Evolutionary conservation across 2,797 vertebrate genomes (phyloP).

Genomic region (Craterocephalus amniculus): DNA sequence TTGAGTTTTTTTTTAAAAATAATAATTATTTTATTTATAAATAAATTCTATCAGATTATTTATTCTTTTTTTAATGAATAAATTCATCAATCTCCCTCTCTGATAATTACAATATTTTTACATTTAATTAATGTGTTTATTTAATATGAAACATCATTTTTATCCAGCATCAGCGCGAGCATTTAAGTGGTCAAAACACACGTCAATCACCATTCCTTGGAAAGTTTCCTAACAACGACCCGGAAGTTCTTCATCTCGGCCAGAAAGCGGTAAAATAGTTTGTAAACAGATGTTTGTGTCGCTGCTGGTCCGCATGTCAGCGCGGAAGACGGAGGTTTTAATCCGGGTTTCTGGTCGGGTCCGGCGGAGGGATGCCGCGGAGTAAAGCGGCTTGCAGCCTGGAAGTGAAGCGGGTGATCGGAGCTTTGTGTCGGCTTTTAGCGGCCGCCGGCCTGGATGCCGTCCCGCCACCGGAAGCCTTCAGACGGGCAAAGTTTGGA

Average conservation of each 20-base stretch:
- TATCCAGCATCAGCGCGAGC: too few relatives aligned
- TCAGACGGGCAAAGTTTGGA: constrained; percentile 82
- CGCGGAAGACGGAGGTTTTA: neutral
- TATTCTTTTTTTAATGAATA: too few relatives aligned
- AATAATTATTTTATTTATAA: too few relatives aligned
- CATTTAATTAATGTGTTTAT: too few relatives aligned
- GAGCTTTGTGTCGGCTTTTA: constrained; percentile 71
- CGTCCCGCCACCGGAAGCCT: constrained; percentile 77
- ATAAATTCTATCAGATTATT: too few relatives aligned
- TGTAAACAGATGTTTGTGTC: neutral
- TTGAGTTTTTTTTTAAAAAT: too few relatives aligned
- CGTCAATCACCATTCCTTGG: constrained; percentile 9
- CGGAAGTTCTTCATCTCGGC: constrained; percentile 41
- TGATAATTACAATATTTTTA: too few relatives aligned
- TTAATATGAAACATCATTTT: too few relatives aligned
- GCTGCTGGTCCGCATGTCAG: neutral
- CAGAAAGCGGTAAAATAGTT: neutral
- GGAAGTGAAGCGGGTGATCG: constrained; percentile 79
- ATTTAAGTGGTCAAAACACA: constrained; percentile 26
- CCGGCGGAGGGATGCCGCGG: constrained; percentile 45
- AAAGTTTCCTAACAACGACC: constrained; percentile 47
- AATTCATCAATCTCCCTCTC: too few relatives aligned
- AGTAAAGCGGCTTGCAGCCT: constrained; percentile 36
- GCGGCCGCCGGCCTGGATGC: constrained; percentile 57
- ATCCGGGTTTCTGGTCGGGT: too few relatives aligned